Evolutionary conservation across 2,797 vertebrate species (phyloP).

Genomic region (Lepidocolaptes lacrymiger): DNA sequence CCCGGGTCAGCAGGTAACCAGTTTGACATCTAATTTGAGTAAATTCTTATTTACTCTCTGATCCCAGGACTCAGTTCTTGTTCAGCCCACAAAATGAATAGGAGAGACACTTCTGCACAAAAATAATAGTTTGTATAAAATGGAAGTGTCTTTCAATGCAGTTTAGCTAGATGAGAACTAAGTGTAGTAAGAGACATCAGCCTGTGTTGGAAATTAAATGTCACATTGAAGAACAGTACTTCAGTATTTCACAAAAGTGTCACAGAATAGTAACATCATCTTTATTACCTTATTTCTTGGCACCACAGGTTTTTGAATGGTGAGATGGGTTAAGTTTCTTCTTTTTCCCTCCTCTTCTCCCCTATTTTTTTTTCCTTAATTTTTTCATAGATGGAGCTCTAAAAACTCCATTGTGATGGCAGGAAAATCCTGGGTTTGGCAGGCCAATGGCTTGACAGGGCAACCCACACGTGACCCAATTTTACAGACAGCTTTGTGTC

Average conservation of each 20-base stretch:
- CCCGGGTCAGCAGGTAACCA: neutral
- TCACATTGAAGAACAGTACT: neutral
- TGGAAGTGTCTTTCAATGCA: neutral
- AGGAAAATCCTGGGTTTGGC: neutral
- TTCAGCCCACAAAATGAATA: neutral
- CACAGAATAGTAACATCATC: neutral
- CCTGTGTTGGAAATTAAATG: neutral
- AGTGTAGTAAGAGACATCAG: neutral
- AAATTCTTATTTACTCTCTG: neutral
- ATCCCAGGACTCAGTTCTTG: neutral
- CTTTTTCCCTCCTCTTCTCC: fast-evolving
- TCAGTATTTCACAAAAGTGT: neutral
- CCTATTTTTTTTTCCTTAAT: neutral
- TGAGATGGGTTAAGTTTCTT: neutral
- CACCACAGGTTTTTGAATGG: neutral
- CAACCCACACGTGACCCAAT: neutral
- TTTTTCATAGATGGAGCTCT: neutral
- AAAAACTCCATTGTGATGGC: neutral
- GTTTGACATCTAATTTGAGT: neutral
- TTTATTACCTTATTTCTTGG: neutral
- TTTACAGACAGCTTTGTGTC: constrained; percentile 34
- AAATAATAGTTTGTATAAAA: neutral
- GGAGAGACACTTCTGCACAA: neutral
- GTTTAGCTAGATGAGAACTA: neutral
- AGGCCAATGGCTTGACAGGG: neutral